Conservation (phyloP, 2,113 vertebrate genomes). For the Furnarius figulus region DNA sequence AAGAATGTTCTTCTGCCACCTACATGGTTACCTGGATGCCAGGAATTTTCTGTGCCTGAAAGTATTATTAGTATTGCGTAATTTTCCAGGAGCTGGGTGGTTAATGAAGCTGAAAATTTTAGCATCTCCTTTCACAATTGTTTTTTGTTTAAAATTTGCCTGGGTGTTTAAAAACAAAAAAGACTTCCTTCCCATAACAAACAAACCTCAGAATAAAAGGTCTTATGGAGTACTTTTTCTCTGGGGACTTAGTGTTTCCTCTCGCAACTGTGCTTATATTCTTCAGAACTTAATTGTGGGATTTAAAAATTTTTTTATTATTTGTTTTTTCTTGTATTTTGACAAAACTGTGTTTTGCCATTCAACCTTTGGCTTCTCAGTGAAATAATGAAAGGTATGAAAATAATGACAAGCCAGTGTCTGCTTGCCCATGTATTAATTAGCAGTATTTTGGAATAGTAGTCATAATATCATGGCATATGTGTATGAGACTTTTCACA, state of each 20-base stretch:
- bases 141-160: background rate
- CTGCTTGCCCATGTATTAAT: background rate
- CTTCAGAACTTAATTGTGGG: background rate
- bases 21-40: background rate
- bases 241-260: background rate
- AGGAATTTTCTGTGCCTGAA: background rate
- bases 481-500: background rate
- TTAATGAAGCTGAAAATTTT: background rate
- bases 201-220: background rate
- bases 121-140: background rate
- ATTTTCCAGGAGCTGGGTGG: background rate
- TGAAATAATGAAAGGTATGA: background rate
- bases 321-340: background rate
- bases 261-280: background rate
- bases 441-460: background rate
- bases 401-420: background rate
- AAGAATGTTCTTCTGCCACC: background rate
- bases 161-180: background rate
- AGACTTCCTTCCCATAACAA: background rate
- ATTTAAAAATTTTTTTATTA: background rate
- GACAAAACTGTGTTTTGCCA: background rate
- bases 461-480: background rate
- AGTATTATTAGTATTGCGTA: background rate
- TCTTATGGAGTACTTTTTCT: background rate
- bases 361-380: background rate